These are phyloP conservation scores for Brenthis hecate DNA, from an alignment of 2,888 invertebrate species.

Conservation along the genomic window DNA sequence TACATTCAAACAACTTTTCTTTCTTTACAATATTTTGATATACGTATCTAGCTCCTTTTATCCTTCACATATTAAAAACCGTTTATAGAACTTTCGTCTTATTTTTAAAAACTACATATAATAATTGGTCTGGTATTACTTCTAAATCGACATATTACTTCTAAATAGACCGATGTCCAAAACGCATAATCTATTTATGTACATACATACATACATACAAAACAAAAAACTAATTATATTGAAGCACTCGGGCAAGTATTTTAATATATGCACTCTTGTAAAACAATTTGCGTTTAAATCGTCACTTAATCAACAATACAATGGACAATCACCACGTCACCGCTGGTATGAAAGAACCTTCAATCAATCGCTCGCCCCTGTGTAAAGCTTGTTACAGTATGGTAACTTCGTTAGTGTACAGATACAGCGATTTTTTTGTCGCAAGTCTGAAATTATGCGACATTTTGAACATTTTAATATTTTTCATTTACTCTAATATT, in stretches of 20 bases:
- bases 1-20: no score
- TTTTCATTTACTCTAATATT: not conserved
- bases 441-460: not conserved
- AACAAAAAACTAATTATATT: no score
- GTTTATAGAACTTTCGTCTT: no score
- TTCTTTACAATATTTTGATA: no score
- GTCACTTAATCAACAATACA: constrained; percentile 33
- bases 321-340: constrained; percentile 31
- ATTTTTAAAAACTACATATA: no score
- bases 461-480: not conserved
- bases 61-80: no score
- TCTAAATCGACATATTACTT: no score
- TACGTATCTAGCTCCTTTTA: no score
- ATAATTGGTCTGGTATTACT: no score
- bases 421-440: constrained; percentile 7
- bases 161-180: no score
- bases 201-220: no score
- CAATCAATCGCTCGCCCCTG: constrained; percentile 35
- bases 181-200: no score
- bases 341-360: constrained; percentile 39
- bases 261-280: constrained; percentile 13
- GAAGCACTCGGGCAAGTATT: not conserved
- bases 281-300: constrained; percentile 35
- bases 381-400: constrained; percentile 28
- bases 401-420: constrained; percentile 13